A percentile compares a stretch with the other conserved stretches of the same genome.
Conservation (phyloP, 2,888 invertebrate genomes). For the Blastobasis adustella region DNA sequence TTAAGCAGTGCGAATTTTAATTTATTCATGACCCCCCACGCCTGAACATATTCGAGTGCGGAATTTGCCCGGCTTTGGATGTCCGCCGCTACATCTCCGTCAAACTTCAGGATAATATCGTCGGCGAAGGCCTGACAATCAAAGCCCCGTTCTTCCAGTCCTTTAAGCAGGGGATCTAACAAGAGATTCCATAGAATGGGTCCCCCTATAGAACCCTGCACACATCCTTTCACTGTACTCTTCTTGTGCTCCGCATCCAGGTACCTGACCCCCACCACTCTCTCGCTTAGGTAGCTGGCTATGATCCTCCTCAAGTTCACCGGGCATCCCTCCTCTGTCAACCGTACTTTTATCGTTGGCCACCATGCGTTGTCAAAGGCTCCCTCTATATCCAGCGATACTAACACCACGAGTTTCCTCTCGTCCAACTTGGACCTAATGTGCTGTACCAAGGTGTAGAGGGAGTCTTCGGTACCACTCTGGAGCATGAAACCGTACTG, state of each 20-base stretch:
- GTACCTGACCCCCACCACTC: conserved; percentile 1
- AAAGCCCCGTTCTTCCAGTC: no score
- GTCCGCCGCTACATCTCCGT: neutral
- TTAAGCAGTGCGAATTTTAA: neutral
- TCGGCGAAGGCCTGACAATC: neutral
- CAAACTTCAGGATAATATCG: neutral
- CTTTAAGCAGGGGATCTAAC: no score
- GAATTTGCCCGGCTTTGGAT: neutral
- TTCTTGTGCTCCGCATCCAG: neutral
- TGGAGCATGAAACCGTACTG: no score
- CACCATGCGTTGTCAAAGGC: no score
- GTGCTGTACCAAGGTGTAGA: no score
- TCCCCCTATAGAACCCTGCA: neutral
- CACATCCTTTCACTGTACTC: neutral
- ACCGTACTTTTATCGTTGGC: no score
- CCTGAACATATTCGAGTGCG: neutral
- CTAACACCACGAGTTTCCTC: no score
- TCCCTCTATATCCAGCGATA: no score
- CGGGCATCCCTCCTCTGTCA: neutral
- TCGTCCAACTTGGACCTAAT: no score
- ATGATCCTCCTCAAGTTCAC: neutral
- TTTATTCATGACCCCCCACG: neutral
- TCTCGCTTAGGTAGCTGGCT: conserved; percentile 1
- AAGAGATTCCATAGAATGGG: no score
- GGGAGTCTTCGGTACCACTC: no score